Evolutionary conservation across 2,113 vertebrate species (phyloP), one percentile per base, ranked within the genome.

Genomic region (Pica pica): DNA sequence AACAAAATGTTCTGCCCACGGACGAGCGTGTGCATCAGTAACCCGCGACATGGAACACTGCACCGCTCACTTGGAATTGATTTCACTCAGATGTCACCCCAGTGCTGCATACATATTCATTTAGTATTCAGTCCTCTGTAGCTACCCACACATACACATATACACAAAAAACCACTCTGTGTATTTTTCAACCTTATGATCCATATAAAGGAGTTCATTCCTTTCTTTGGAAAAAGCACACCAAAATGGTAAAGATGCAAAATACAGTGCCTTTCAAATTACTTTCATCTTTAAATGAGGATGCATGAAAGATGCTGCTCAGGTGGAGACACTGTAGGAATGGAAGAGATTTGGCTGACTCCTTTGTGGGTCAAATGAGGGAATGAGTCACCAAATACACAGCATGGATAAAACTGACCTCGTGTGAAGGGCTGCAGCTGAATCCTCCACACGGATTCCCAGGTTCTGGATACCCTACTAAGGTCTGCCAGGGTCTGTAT

Each of bases 401-500:
- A 47, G 8, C 1, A 1, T 16, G 14, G 28, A 35, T 37, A 55
- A 84, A 71, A 83, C 10, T 41, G 59, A 78, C 27, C 13, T 55
- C 1, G 0, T 41, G n/a, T 42, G n/a, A 89, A 57, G 13, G 10
- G 13, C 3, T 60, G 46, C 22, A 53, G 8, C 3, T 56, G 49
- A 67, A 56, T 22, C 7, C 24, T 64, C 17, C 42, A 15, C 16
- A 10, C 6, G 22, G 9, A 79, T 67, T 85, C 21, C 44, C 44
- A 71, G 18, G 24, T 22, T 73, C 13, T 50, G 30, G 15, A 33
- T n/a, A 21, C 20, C 31, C 26, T 69, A 9, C 7, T 74, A 50
- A 37, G 11, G 2, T 53, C 35, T 52, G 13, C 44, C 30, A 56
- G 39, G 7, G 47, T 47, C 33, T 16, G 1, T 33, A 31, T 35